Evolutionary conservation across 1,140 invertebrate species (phyloP).

Genomic region (Oedothorax gibbosus): DNA sequence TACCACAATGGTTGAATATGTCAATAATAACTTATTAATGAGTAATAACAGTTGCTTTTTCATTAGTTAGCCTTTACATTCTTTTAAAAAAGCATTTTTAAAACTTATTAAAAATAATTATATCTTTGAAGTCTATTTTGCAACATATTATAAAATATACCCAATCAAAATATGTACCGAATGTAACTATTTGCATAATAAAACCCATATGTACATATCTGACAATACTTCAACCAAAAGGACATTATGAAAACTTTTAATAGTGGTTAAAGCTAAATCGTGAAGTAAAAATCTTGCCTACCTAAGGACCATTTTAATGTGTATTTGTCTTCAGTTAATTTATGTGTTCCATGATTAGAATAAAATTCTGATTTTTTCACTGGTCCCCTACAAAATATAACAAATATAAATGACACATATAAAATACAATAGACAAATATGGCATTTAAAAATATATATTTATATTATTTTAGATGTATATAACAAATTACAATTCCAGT

Average conservation of each 20-base stretch:
- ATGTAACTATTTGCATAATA: no score
- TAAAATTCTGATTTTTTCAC: conserved; percentile 48
- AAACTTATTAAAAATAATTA: background rate
- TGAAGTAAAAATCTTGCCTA: background rate
- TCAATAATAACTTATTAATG: no score
- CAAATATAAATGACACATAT: background rate
- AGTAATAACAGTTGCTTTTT: no score
- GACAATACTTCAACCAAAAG: no score
- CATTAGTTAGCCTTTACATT: background rate
- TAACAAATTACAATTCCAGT: no score
- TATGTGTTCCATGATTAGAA: conserved; percentile 37
- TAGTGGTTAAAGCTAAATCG: background rate
- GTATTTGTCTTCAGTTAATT: conserved; percentile 47
- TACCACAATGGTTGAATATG: background rate
- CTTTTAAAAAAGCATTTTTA: background rate
- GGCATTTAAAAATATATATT: background rate
- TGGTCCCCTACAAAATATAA: conserved; percentile 36
- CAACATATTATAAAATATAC: no score
- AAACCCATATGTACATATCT: no score
- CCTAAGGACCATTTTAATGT: conserved; percentile 44
- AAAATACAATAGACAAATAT: background rate
- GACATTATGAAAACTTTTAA: no score
- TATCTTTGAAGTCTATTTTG: no score
- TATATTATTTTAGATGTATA: background rate
- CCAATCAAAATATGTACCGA: no score